Evolutionary conservation across 2,113 vertebrate species (phyloP).

Genomic region (Tapirus terrestris): DNA sequence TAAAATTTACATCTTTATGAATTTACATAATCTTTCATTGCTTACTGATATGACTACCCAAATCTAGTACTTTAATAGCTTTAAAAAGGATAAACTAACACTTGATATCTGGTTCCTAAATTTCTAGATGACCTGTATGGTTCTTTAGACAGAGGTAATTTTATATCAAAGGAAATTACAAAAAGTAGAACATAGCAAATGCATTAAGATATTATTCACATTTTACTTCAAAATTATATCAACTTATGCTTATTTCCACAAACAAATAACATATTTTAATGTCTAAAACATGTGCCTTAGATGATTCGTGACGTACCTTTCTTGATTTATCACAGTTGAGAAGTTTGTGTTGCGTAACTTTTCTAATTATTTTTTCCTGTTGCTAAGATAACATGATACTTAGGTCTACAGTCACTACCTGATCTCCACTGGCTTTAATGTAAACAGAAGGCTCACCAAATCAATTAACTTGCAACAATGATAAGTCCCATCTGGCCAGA

Average conservation of each 20-base stretch:
- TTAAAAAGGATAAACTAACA: neutral
- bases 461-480: conserved; percentile 9
- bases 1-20: neutral
- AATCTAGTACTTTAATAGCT: neutral
- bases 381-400: neutral
- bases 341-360: neutral
- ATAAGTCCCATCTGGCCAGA: neutral
- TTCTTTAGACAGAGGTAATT: neutral
- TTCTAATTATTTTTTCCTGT: neutral
- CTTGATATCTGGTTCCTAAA: neutral
- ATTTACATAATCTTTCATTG: neutral
- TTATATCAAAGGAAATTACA: neutral
- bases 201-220: neutral
- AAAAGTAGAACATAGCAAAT: neutral
- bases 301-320: neutral
- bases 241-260: neutral
- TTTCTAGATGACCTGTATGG: neutral
- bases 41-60: neutral
- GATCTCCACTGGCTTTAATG: neutral
- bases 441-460: neutral
- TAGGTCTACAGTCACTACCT: neutral
- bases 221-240: neutral
- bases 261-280: neutral
- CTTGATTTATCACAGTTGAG: neutral
- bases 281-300: neutral